Evolutionary conservation across 2,888 invertebrate genomes (phyloP).

Genomic region (Petrolisthes manimaculis): DNA sequence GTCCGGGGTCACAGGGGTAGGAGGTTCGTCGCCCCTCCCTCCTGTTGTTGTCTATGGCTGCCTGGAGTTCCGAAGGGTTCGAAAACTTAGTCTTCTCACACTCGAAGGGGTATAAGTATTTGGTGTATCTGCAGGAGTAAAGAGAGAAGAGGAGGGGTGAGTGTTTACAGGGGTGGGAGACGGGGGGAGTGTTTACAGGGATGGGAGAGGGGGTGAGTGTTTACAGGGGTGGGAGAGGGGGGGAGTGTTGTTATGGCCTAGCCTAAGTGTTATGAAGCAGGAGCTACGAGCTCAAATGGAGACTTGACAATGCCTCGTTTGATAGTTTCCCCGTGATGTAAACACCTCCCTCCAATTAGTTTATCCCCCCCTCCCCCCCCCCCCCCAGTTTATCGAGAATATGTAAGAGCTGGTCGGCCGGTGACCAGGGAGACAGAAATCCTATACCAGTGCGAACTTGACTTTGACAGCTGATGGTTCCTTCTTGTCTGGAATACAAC

Average conservation of each 20-base stretch:
- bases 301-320: neutral
- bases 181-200: neutral
- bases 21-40: constrained; percentile 94
- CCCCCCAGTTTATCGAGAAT: no score
- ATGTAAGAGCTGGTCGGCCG: no score
- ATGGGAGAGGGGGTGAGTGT: neutral
- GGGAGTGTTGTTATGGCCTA: neutral
- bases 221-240: neutral
- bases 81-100: constrained; percentile 95
- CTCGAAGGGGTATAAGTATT: constrained; percentile 98
- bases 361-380: neutral
- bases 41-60: constrained; percentile 97
- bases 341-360: neutral
- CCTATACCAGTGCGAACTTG: no score
- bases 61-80: constrained; percentile 91
- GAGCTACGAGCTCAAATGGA: no score
- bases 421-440: no score
- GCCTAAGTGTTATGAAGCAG: no score
- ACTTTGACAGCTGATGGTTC: no score
- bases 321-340: neutral
- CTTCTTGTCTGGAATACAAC: no score
- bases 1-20: constrained; percentile 68
- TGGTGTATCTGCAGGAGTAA: constrained; percentile 90
- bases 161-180: neutral
- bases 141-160: neutral